Base-by-base conservation (phyloP, 2,113 vertebrate genomes). In the Spilogale gracilis region DNA sequence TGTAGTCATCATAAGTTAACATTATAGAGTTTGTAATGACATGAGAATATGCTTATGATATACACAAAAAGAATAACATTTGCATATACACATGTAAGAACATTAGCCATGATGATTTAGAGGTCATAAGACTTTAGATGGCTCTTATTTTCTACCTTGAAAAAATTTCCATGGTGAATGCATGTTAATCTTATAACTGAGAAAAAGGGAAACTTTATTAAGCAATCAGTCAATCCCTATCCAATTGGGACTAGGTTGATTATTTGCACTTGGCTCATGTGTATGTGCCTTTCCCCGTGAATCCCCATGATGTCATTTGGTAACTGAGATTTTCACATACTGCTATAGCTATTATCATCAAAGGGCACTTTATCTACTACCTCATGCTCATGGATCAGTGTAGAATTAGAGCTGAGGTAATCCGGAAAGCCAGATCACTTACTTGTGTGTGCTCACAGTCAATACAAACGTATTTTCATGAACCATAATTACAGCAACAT, bases 21-120 rank as follows among this genome's bases (percentile, higher is more conserved):
- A 60, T n/a, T 95, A 88, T 8, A 91, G 73, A 43, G 60, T 86
- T 95, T 95, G 95, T 52, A 80, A 91, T 69, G 86, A 89, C 43
- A 48, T 69, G 30, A 23, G 56, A 95, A 92, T 56, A 93, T 61
- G 14, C 7, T 73, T 91, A 58, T 27, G 84, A 80, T 48, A 86
- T 30, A 0, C 7, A 78, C 18, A 78, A 56, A 63, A 74, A 61
- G 43, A 67, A 69, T 61, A 17, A 30, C 56, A 65, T 82, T 86
- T 87, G 9, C 12, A 94, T 45, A 73, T 43, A 67, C 21, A 91
- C 17, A 32, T 21, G 11, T 45, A 48, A 69, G 50, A 91, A 65
- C 25, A 25, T 32, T 65, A 48, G 69, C 54, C 9, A 63, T 50
- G 67, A 38, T 52, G 17, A 45, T 79, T 90, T 38, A 45, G 38